A percentile compares a stretch with the other conserved stretches of the same genome.
These are phyloP conservation scores for Pyrrhia umbra DNA, from an alignment of 2,888 invertebrate genomes.

Conservation along the genomic window DNA sequence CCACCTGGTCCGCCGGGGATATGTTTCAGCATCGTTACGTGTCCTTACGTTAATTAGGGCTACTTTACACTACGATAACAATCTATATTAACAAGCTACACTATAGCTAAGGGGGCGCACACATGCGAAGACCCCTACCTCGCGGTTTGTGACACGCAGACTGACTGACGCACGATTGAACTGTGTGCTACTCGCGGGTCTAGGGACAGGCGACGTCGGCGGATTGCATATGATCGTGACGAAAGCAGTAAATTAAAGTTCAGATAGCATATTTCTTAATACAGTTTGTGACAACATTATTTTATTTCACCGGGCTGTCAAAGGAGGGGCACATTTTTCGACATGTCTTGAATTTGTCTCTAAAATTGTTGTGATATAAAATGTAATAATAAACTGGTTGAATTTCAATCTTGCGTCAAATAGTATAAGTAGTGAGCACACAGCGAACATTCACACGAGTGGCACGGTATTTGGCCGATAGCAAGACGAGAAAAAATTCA, in stretches of 20 bases:
- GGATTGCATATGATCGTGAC: background rate
- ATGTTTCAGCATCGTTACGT: slow-evolving; percentile 73
- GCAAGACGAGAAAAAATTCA: slow-evolving; percentile 30
- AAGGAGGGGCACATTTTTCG: too few species aligned
- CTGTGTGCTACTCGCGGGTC: background rate
- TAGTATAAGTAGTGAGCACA: slow-evolving; percentile 44
- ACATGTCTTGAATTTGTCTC: too few species aligned
- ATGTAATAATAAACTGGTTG: too few species aligned
- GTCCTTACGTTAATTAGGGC: slow-evolving; percentile 55
- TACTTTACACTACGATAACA: slow-evolving; percentile 73
- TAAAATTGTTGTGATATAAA: too few species aligned
- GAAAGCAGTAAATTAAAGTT: background rate
- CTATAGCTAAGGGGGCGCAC: slow-evolving; percentile 40
- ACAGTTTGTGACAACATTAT: background rate
- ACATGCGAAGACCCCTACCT: slow-evolving; percentile 31
- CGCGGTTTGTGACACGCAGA: slow-evolving; percentile 37
- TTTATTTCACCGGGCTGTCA: background rate
- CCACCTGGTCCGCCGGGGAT: slow-evolving; percentile 65
- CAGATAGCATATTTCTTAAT: background rate
- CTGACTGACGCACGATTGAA: slow-evolving; percentile 14
- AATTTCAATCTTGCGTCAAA: slow-evolving; percentile 23
- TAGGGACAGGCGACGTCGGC: background rate
- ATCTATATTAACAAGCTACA: slow-evolving; percentile 71
- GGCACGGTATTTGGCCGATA: slow-evolving; percentile 64
- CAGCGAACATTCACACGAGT: slow-evolving; percentile 43